Evolutionary conservation across 2,888 invertebrate species (phyloP).

Genomic region (Pollenia labialis): DNA sequence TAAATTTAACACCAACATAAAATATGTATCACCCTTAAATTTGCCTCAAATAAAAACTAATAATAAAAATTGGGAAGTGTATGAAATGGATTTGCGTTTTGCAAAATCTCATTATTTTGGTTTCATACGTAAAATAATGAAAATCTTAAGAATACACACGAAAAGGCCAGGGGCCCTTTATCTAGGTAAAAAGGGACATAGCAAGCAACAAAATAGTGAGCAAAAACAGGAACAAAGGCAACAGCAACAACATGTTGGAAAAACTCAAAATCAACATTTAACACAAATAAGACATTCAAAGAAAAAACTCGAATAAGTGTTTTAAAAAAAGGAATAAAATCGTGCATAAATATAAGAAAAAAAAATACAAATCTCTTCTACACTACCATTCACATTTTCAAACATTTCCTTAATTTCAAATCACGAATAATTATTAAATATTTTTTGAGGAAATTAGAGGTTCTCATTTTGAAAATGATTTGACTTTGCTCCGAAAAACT

Average conservation of each 20-base stretch:
- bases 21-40: slow-evolving; percentile 58
- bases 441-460: neutral
- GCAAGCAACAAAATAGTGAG: neutral
- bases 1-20: slow-evolving; percentile 75
- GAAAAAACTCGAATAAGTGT: slow-evolving; percentile 42
- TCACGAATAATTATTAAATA: neutral
- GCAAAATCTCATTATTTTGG: slow-evolving; percentile 76
- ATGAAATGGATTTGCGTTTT: slow-evolving; percentile 77
- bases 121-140: slow-evolving; percentile 76
- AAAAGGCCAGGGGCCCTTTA: slow-evolving; percentile 60
- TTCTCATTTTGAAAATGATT: too few species aligned
- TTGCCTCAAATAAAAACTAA: slow-evolving; percentile 45
- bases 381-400: slow-evolving; percentile 17
- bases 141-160: slow-evolving; percentile 73
- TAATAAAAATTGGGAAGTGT: slow-evolving; percentile 52
- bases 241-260: neutral
- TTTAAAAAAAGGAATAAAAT: neutral
- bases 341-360: neutral
- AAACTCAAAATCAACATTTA: slow-evolving; percentile 7
- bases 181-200: slow-evolving; percentile 38
- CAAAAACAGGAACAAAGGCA: neutral
- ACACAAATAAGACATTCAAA: slow-evolving; percentile 34
- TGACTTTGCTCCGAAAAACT: too few species aligned
- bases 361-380: neutral
- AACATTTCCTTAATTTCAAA: slow-evolving; percentile 10